Evolutionary conservation across 2,888 invertebrate genomes (phyloP), one percentile per base, ranked within the genome.

Genomic region (Epirrhoe alternata): DNA sequence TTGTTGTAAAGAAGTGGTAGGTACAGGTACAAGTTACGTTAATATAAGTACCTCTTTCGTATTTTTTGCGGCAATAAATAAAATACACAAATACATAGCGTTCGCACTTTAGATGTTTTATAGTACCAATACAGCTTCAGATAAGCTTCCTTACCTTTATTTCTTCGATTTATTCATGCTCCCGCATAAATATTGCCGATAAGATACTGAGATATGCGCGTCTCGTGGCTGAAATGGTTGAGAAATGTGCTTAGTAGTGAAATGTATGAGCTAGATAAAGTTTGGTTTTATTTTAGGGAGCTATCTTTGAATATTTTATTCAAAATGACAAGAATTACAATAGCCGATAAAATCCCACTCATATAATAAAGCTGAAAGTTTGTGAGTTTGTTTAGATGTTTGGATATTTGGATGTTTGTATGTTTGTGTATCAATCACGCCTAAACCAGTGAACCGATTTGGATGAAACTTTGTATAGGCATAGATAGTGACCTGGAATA

Each of bases 101-200:
- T 80, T 77, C 73, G 79, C 81, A 76, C 78, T 82, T 80, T 77
- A 80, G 79, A 82, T 89, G 82, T 83, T 89, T 91, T 88, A 91
- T 88, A 86, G 84, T 77, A 77, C 78, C 87, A 84, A 90, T 89
- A 89, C 87, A 84, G 89, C 81, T 72, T 45, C 70, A 87, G 90
- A 90, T 89, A 90, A 90, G 87, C 85, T 83, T 79, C 83, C 80
- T 81, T 77, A 86, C 85, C 86, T 85, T 86, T 86, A 89, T 86
- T 84, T 87, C 85, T 88, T 85, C 86, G 87, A 90, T 90, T 89
- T 90, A 90, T 92, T 92, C 90, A 86, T 90, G 89, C 84, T 85
- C 72, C 81, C 81, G 87, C 88, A 89, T 90, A 91, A 87, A 89
- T 88, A 89, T 81, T 75, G 72, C 76, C 75, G 83, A 84, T 84